Base-by-base conservation (phyloP, 1,140 invertebrate genomes). In the Bombus pyrosoma region DNA sequence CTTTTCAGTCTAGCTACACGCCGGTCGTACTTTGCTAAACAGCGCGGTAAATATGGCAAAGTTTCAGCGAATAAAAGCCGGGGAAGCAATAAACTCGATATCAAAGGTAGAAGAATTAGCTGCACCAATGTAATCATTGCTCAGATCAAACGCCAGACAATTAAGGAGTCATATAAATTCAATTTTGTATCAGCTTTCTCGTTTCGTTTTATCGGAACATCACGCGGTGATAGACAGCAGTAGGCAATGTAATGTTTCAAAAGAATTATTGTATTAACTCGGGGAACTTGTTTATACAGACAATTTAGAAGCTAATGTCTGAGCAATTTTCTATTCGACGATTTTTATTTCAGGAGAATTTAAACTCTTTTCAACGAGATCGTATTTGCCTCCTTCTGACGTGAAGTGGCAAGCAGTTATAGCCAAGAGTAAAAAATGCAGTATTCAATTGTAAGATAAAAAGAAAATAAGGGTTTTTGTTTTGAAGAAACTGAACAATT, bases 71-170 rank as follows among this genome's bases (percentile, higher is more conserved):
- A 69, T 75, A 78, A 59, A 71, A 43, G 5, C 39, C 32, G 72
- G 59, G 25, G 22, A 76, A 39, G 81, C 74, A 43, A 83, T 80
- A 41, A 80, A 84, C 37, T 57, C 41, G 66, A 71, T 72, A 39
- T 72, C 83, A 72, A 80, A 72, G 37, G 47, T n/a, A 15, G 12
- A 64, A n/a, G 9, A 62, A n/a, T 53, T 13, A 12, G 22, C 47
- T 37, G 41, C 41, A 13, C n/a, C 47, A 59, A 68, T 37, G 22
- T 76, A 41, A 76, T 76, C 81, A 39, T 66, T 28, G 71, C 41
- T 8, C 15, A n/a, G 57, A 82, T 82, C 59, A 75, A 75, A 82
- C 81, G 57, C 13, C 13, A 13, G 71, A 28, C 47, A 34, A 37
- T 53, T n/a, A 25, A 22, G 25, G n/a, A 39, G 41, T 8, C 15